phyloP scores from a whole-genome alignment of 2,797 vertebrate genomes.

The Discoglossus pictus region DNA sequence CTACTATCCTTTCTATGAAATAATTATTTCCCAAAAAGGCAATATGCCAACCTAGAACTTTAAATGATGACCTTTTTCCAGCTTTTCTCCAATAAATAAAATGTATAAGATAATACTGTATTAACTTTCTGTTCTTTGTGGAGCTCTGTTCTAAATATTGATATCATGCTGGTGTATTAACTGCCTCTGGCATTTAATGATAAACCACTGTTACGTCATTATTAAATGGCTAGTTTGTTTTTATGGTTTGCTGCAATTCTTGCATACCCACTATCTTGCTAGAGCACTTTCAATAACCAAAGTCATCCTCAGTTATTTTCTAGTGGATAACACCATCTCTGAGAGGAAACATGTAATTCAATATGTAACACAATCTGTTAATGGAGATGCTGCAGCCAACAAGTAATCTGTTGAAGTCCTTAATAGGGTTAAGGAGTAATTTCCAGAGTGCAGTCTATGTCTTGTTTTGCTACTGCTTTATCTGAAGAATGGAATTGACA shows the following conservation, averaged over 20 bases:
- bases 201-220: too few species aligned
- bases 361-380: slow-evolving; percentile 45
- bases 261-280: not conserved
- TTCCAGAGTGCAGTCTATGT: slow-evolving; percentile 3
- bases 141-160: too few species aligned
- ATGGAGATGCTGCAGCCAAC: slow-evolving; percentile 28
- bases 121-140: too few species aligned
- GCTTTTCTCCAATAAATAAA: too few species aligned
- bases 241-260: not conserved
- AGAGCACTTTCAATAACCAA: slow-evolving; percentile 15
- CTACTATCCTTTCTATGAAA: too few species aligned
- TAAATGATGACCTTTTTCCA: too few species aligned
- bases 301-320: slow-evolving; percentile 13
- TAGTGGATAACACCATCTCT: slow-evolving; percentile 8
- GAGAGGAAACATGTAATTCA: slow-evolving; percentile 28
- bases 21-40: too few species aligned
- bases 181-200: too few species aligned
- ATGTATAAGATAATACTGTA: too few species aligned
- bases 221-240: too few species aligned
- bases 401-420: slow-evolving; percentile 16
- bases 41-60: too few species aligned
- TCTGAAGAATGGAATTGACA: not conserved
- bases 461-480: slow-evolving; percentile 1
- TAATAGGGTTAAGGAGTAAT: slow-evolving; percentile 18
- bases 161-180: too few species aligned